Conservation (phyloP, 1,140 invertebrate genomes). For the Bombus breviceps region DNA sequence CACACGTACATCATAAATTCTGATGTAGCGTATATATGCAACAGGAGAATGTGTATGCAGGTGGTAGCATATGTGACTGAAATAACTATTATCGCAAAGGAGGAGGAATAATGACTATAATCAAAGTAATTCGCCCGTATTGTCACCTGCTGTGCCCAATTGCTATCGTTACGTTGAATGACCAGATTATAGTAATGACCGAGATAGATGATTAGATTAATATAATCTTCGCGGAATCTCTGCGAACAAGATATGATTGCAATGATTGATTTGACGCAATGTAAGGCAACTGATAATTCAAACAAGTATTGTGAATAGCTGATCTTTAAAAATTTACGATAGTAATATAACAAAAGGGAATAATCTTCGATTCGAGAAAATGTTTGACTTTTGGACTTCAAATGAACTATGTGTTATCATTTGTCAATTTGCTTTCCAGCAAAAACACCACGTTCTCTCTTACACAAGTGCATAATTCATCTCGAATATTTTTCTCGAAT, state of each 20-base stretch:
- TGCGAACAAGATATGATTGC: background rate
- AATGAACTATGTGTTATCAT: background rate
- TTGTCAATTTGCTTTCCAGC: background rate
- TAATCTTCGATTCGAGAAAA: background rate
- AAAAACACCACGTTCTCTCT: background rate
- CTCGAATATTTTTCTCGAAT: background rate
- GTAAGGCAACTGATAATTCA: background rate
- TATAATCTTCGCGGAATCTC: background rate
- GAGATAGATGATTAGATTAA: background rate
- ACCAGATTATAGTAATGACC: background rate
- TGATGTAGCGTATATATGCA: slow-evolving; percentile 18
- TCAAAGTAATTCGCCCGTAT: slow-evolving; percentile 50
- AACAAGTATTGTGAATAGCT: background rate
- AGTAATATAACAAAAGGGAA: background rate
- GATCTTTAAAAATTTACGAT: background rate
- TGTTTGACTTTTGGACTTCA: too few species aligned
- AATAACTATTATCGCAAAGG: slow-evolving; percentile 43
- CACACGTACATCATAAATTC: slow-evolving; percentile 53
- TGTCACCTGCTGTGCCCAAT: background rate
- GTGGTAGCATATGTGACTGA: background rate
- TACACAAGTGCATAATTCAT: background rate
- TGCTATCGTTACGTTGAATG: background rate
- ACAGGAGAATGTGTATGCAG: background rate
- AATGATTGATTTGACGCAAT: background rate
- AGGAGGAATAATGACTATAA: slow-evolving; percentile 50